These are phyloP conservation scores for Polyploca ridens DNA, from an alignment of 2,888 invertebrate species.

Conservation along the genomic window DNA sequence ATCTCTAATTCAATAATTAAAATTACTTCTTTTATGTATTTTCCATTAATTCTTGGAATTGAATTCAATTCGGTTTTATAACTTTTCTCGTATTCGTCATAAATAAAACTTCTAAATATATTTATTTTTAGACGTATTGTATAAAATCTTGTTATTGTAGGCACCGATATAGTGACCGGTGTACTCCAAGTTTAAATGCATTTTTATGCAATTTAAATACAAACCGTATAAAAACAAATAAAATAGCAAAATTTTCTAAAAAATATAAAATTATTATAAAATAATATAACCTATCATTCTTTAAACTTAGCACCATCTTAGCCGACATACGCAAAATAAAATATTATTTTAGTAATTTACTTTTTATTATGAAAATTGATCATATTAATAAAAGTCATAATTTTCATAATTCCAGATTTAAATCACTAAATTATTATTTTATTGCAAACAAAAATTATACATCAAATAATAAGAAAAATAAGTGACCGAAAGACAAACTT, in stretches of 20 bases:
- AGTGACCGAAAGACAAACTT: background rate
- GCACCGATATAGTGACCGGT: background rate
- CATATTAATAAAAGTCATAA: background rate
- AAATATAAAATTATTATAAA: slow-evolving; percentile 27
- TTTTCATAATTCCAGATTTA: background rate
- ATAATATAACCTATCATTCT: slow-evolving; percentile 36
- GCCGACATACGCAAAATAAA: slow-evolving; percentile 12
- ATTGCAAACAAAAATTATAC: background rate
- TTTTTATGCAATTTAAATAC: background rate
- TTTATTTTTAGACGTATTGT: background rate
- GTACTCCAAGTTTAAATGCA: background rate
- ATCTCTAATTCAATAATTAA: slow-evolving; percentile 17
- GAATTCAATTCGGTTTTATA: background rate
- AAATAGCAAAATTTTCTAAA: background rate
- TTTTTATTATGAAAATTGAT: background rate
- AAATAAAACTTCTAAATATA: background rate
- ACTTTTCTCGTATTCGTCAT: background rate
- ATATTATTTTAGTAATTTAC: slow-evolving; percentile 3
- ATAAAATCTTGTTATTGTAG: background rate
- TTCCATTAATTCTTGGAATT: background rate
- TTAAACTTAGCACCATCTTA: slow-evolving; percentile 55
- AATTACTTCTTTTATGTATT: background rate
- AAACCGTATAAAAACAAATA: background rate
- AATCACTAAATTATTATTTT: background rate
- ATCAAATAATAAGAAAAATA: background rate